Conservation (phyloP, 2,797 vertebrate genomes). For the Gymnothorax javanicus region DNA sequence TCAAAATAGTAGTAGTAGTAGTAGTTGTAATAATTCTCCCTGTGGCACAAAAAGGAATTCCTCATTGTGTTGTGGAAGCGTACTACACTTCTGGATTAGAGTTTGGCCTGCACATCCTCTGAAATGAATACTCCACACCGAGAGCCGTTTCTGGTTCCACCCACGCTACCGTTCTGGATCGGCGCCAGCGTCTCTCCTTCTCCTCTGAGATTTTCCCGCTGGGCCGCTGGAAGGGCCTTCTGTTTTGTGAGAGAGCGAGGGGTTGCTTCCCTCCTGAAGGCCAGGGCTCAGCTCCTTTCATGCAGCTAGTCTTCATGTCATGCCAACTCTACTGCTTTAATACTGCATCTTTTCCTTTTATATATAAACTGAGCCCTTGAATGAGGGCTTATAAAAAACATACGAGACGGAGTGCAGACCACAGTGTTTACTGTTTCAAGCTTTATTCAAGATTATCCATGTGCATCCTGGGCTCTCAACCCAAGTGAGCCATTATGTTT, state of each 20-base stretch:
- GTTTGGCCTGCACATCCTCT: slow-evolving; percentile 8
- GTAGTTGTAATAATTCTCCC: too few species aligned
- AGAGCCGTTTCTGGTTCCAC: slow-evolving; percentile 29
- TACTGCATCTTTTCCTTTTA: not conserved
- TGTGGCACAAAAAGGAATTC: too few species aligned
- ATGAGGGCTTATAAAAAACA: not conserved
- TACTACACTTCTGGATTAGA: not conserved
- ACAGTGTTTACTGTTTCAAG: not conserved
- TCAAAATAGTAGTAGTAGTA: too few species aligned
- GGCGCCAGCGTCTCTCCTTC: slow-evolving; percentile 34
- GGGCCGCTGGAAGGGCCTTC: not conserved
- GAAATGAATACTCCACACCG: not conserved
- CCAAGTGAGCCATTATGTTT: not conserved
- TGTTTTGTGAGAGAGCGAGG: not conserved
- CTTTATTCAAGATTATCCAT: not conserved
- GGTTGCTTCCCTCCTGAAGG: slow-evolving; percentile 7
- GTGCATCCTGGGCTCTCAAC: not conserved
- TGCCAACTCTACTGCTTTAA: slow-evolving; percentile 13
- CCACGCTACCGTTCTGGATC: slow-evolving; percentile 46
- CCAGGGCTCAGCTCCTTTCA: not conserved
- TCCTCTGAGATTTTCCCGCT: slow-evolving; percentile 49
- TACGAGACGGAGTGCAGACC: not conserved
- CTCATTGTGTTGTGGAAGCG: not conserved
- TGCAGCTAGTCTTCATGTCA: slow-evolving; percentile 7
- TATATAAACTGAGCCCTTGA: not conserved